phyloP scores from a whole-genome alignment of 2,113 vertebrate genomes.

The Alces alces region DNA sequence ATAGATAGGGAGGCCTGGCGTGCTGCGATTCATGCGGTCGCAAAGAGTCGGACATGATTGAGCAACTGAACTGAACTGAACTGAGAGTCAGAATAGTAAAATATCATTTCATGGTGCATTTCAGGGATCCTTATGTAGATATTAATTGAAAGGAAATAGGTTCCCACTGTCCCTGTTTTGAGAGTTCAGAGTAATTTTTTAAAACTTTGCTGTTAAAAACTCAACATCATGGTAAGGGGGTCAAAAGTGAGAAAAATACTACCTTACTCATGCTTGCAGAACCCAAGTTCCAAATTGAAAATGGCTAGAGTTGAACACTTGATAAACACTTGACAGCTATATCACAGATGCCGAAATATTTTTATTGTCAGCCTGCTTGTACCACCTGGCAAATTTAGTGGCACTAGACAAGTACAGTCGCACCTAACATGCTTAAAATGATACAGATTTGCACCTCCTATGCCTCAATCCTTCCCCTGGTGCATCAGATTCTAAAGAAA shows the following conservation, averaged over 20 bases:
- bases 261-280: neutral
- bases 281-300: neutral
- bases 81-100: neutral
- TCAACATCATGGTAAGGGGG: neutral
- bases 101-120: neutral
- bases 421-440: neutral
- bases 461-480: neutral
- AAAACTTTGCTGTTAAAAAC: neutral
- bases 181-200: neutral
- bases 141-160: neutral
- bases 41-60: no score
- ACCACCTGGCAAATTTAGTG: neutral
- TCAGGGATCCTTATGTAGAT: neutral
- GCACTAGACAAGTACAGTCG: neutral
- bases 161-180: neutral
- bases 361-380: neutral
- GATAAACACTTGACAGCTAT: neutral
- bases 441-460: neutral
- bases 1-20: no score
- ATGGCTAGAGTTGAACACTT: neutral
- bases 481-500: neutral
- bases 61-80: no score
- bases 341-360: neutral
- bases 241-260: neutral
- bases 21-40: no score